Percentiles rank a stretch among this genome's conserved stretches.
Evolutionary conservation across 2,797 vertebrate genomes (phyloP).

Genomic region (Manis crassicaudata): DNA sequence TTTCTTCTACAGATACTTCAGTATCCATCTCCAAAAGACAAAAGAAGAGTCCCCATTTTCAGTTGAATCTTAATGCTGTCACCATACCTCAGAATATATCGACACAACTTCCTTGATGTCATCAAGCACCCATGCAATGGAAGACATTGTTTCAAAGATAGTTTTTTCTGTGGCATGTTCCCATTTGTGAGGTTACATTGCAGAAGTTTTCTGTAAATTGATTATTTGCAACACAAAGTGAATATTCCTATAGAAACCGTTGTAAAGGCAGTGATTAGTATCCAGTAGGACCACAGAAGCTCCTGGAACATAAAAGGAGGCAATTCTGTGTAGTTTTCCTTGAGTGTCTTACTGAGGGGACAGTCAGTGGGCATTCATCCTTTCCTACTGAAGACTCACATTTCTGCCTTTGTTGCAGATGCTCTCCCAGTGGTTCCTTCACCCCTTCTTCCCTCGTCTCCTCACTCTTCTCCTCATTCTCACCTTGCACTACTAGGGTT

Average conservation of each 20-base stretch:
- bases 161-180: not conserved
- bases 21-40: not conserved
- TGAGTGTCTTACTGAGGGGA: not conserved
- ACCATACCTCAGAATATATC: not conserved
- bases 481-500: accelerated
- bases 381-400: not conserved
- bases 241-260: not conserved
- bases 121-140: not conserved
- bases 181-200: not conserved
- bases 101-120: not conserved
- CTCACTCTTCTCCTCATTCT: not conserved
- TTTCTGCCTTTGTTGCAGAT: not conserved
- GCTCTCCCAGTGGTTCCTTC: not conserved
- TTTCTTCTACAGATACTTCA: not conserved
- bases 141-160: conserved; percentile 10
- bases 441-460: not conserved
- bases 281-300: not conserved
- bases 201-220: not conserved
- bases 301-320: not conserved
- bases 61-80: not conserved
- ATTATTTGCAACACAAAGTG: not conserved
- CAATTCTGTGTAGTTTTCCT: not conserved
- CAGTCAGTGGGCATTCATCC: not conserved
- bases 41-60: not conserved
- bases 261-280: not conserved